Base-by-base conservation (phyloP, 1,140 invertebrate genomes). In the Drosophila melanica region DNA sequence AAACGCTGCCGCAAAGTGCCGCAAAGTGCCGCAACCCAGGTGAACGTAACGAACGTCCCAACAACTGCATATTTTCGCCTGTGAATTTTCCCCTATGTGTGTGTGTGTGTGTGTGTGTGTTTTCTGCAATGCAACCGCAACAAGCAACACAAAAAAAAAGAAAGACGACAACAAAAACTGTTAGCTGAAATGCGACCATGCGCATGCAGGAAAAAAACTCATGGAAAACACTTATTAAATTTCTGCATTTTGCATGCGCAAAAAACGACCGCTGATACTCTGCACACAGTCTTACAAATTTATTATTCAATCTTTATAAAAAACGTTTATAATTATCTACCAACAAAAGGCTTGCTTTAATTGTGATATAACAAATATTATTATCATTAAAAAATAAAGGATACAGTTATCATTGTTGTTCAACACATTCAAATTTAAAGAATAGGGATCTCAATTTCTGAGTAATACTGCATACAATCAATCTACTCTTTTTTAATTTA, bases 181-280 rank as follows among this genome's bases (percentile, higher is more conserved):
- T 86, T 79, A 75, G 67, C 70, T 63, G 37, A 70, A 75, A 69
- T 70, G 58, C 66, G 58, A 75, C 66, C 71, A 59, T 33, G 48
- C 42, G 27, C 37, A 10, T 18, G 35, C 6, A 4, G 37, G 33
- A 30, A 45, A 73, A 73, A 73, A 73, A 51, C 20, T 41, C 48
- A 42, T 57, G 72, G 84, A 89, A 87, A 87, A 80, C 79, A 77
- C 84, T 89, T 87, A 87, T 87, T 87, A 87, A 82, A 84, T 89
- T 87, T 87, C 79, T 74, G 69, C 73, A 44, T 76, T 76, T 76
- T 64, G 65, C 70, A 86, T 81, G 75, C 79, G 69, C 66, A 81
- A 75, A 77, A 77, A 60, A 37, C 9, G 23, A 54, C 20, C 30
- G 55, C 58, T 71, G 57, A 35, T 35, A 35, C 33, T 35, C 33